Conservation (phyloP, 1,140 invertebrate genomes). For the Nebria ingens region DNA sequence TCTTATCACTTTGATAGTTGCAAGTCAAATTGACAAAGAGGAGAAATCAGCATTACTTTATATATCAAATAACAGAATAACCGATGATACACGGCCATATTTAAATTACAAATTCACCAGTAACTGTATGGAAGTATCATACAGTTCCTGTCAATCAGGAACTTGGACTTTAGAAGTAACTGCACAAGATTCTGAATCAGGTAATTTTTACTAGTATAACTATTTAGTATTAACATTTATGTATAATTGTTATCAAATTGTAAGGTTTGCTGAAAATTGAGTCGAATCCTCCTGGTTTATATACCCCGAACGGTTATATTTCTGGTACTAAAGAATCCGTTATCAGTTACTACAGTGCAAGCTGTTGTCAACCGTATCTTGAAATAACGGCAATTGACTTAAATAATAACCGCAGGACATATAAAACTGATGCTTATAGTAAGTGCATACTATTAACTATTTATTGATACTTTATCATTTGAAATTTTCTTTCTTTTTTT, state of each 20-base stretch:
- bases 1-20: constrained; percentile 32
- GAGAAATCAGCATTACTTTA: constrained; percentile 35
- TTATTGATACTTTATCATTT: constrained; percentile 1
- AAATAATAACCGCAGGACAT: constrained; percentile 30
- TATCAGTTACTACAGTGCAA: constrained; percentile 37
- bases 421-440: constrained; percentile 37
- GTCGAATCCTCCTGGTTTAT: constrained; percentile 34
- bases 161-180: constrained; percentile 39
- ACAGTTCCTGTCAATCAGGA: constrained; percentile 34
- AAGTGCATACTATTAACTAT: constrained; percentile 19
- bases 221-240: too few relatives aligned
- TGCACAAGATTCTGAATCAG: constrained; percentile 36
- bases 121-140: constrained; percentile 36
- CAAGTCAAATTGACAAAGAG: constrained; percentile 24
- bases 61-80: constrained; percentile 20
- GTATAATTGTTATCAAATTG: too few relatives aligned
- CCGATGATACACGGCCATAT: constrained; percentile 30
- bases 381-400: constrained; percentile 36
- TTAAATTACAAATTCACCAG: constrained; percentile 37
- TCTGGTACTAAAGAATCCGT: constrained; percentile 37
- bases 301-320: constrained; percentile 31
- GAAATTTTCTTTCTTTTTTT: constrained; percentile 10
- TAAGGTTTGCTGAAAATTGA: constrained; percentile 38
- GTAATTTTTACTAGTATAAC: too few relatives aligned
- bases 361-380: constrained; percentile 37